Evolutionary conservation across 2,888 invertebrate species (phyloP), one percentile per base, ranked within the genome.

Genomic region (Erynnis tages): DNA sequence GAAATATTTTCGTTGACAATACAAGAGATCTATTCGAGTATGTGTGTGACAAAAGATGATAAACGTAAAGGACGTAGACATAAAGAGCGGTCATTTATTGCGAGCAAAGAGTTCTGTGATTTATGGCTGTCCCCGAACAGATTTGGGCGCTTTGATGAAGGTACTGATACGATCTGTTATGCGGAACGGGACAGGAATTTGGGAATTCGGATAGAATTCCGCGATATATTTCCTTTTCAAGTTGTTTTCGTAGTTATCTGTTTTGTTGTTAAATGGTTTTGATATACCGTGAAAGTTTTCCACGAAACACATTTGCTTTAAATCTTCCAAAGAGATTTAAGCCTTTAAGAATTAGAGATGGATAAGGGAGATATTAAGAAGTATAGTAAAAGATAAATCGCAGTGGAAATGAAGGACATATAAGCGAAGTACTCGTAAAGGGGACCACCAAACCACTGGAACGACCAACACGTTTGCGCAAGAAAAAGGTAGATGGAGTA

Each of bases 31-130:
- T 43, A 27, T 35, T 23, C 23, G 23, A 10, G 19, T 23, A 32
- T 21, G 25, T 50, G 35, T 17, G 34, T 34, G 43, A 50, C 50
- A 43, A 50, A 43, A 35, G 35, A 50, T 43, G 50, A 50, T 43
- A 43, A 43, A 43, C 43, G 25, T 25, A 30, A 49, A 40, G 38
- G 40, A 49, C 17, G 19, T 49, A 21, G 25, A 11, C 19, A 25
- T 40, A 40, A 37, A 38, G 47, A 27, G 29, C 27, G 35, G 46
- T 46, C 44, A 27, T 44, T 44, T 44, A 44, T 46, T 46, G 35
- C 17, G 34, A 46, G 11, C 35, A 29, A 7, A 16, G 16, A 27
- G n/a, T n/a, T 5, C 27, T 11, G 7, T 46, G 46, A 46, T 46
- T 46, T 46, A 46, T 46, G 25, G 5, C 14, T 10, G 34, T 45